phyloP scores from a whole-genome alignment of 2,797 vertebrate genomes.

The Gorsachius magnificus region DNA sequence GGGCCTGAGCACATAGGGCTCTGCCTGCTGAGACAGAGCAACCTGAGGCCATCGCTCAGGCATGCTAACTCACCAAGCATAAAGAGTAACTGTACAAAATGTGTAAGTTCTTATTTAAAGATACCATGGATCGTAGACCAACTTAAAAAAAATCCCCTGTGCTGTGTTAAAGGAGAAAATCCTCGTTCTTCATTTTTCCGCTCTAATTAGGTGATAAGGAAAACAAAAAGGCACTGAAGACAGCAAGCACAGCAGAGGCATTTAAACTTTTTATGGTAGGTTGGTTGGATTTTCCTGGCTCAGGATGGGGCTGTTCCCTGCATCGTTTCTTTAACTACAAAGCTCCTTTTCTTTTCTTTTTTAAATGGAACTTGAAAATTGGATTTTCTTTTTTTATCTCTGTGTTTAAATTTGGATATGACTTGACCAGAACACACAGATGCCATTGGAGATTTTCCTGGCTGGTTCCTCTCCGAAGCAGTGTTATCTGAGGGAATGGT shows the following conservation, averaged over 20 bases:
- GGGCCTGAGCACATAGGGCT: neutral
- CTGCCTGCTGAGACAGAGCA: neutral
- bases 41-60: neutral
- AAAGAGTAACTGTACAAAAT: neutral
- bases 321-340: neutral
- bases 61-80: neutral
- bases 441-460: neutral
- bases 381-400: neutral
- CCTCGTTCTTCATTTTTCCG: neutral
- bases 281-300: neutral
- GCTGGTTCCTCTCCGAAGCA: neutral
- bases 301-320: neutral
- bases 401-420: slow-evolving; percentile 13
- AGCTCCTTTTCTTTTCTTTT: slow-evolving; percentile 19
- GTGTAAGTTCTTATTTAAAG: neutral
- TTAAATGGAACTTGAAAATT: neutral
- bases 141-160: neutral
- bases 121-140: neutral
- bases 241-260: neutral
- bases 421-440: neutral
- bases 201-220: neutral
- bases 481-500: neutral
- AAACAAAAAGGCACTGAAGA: neutral
- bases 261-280: neutral
- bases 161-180: neutral